Base-by-base conservation (phyloP, 53 echinoderm and acorn worm genomes). In the Patiria pectinifera region DNA sequence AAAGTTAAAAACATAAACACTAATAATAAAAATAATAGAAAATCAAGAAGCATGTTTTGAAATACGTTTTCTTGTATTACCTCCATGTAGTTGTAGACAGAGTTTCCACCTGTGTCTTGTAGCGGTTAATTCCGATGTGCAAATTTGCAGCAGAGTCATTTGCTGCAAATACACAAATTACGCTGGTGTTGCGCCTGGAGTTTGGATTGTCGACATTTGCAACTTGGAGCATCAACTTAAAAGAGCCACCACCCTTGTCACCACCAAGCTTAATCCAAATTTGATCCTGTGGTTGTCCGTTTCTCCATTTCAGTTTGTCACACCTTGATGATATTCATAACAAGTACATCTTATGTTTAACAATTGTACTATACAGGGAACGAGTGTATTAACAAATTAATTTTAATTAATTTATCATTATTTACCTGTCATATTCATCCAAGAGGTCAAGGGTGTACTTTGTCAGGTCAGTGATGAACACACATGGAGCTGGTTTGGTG, bases 191-290 rank as follows among this genome's bases (percentile, higher is more conserved):
- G 13, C 48, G 61, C 45, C 75, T 62, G 6, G 89, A 60, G 62
- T 93, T 93, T 59, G 93, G 93, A 43, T 89, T 82, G 8, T 18
- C 83, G 15, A 86, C 19, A 45, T 83, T 93, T 53, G 72, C 62
- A 0, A 93, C 62, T 71, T 89, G 69, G 8, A 93, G 25, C 58
- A 35, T 72, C 11, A 88, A 19, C 60, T 93, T 93, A 83, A 87
- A 93, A 48, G 53, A 53, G 53, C 53, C 53, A 53, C 53, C 53
- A 53, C 53, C 53, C 53, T 53, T 53, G 53, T 53, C 93, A n/a
- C 93, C 93, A n/a, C 93, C 93, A 75, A 89, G 63, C 85, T 93
- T 93, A 5, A 93, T 74, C 93, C 93, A 93, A 16, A 84, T 45
- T 49, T 93, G 89, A 46, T 76, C 85, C 7, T 48, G 21, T 7